phyloP scores from a whole-genome alignment of 2,888 invertebrate genomes.

The Clistopyga incitator region DNA sequence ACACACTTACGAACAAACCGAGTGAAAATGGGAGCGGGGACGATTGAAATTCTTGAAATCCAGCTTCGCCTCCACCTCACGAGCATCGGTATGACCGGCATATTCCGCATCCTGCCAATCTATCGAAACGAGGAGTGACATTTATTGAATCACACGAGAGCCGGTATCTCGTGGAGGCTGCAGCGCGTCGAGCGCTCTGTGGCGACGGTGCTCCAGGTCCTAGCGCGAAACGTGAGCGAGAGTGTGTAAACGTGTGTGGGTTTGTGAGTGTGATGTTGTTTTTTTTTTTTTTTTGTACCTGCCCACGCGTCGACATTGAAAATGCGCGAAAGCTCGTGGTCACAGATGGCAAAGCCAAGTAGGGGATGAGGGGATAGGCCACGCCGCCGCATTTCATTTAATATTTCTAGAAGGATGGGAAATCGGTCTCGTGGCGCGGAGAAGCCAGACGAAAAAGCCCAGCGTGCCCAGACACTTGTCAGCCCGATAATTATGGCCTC shows the following conservation, averaged over 20 bases:
- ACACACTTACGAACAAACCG: not conserved
- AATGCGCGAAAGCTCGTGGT: constrained; percentile 55
- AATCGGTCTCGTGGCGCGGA: constrained; percentile 12
- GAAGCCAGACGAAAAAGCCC: not conserved
- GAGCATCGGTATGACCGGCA: not conserved
- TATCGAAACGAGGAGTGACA: constrained; percentile 73
- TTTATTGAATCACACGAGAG: constrained; percentile 76
- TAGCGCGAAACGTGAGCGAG: not conserved
- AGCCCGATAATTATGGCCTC: constrained; percentile 62
- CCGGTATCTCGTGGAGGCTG: constrained; percentile 68
- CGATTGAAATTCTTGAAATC: constrained; percentile 19
- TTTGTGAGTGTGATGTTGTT: too few species aligned
- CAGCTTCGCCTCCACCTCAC: not conserved
- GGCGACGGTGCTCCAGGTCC: constrained; percentile 42
- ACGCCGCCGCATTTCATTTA: constrained; percentile 63
- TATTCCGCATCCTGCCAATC: constrained; percentile 70
- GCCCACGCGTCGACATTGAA: constrained; percentile 55
- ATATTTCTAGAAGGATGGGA: constrained; percentile 55
- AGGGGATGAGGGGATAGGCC: constrained; percentile 14
- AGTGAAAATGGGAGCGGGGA: not conserved
- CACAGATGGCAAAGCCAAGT: constrained; percentile 30
- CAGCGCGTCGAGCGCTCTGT: constrained; percentile 55
- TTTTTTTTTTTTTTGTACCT: constrained; percentile 37
- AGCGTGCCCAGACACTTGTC: constrained; percentile 54
- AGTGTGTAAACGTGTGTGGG: too few species aligned